Percentiles rank a stretch among this genome's conserved stretches.
These are phyloP conservation scores for Larimichthys polyactis DNA, from an alignment of 2,113 vertebrate species.

Conservation along the genomic window DNA sequence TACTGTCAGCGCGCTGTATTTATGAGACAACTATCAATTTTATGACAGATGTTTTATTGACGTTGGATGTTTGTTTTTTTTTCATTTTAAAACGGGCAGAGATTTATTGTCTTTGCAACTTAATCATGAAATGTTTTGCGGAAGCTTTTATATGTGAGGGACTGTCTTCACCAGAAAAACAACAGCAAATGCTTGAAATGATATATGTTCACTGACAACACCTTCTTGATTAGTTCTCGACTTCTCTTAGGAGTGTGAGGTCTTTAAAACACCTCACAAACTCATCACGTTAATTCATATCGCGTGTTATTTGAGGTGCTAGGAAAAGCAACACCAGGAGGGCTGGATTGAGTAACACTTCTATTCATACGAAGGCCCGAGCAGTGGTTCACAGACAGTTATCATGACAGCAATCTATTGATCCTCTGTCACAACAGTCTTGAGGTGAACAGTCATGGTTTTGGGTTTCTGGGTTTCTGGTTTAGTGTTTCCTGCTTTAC, in stretches of 20 bases:
- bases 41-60: neutral
- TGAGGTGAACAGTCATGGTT: neutral
- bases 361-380: neutral
- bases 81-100: neutral
- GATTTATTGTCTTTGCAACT: conserved; percentile 26
- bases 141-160: neutral
- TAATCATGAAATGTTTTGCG: conserved; percentile 6
- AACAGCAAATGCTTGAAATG: neutral
- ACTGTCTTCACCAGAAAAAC: neutral
- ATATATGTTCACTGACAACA: neutral
- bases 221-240: neutral
- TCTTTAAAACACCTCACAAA: too few species aligned
- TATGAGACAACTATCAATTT: conserved; percentile 9
- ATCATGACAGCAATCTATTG: neutral
- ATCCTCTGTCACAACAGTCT: neutral
- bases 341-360: neutral
- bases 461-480: too few species aligned
- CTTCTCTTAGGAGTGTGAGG: neutral
- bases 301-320: neutral
- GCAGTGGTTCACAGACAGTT: neutral
- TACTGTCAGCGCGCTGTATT: conserved; percentile 1
- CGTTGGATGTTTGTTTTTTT: neutral
- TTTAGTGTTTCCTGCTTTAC: too few species aligned
- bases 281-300: too few species aligned
- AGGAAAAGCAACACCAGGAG: neutral